Base-by-base conservation (phyloP, 2,888 invertebrate genomes). In the Brenthis hecate region DNA sequence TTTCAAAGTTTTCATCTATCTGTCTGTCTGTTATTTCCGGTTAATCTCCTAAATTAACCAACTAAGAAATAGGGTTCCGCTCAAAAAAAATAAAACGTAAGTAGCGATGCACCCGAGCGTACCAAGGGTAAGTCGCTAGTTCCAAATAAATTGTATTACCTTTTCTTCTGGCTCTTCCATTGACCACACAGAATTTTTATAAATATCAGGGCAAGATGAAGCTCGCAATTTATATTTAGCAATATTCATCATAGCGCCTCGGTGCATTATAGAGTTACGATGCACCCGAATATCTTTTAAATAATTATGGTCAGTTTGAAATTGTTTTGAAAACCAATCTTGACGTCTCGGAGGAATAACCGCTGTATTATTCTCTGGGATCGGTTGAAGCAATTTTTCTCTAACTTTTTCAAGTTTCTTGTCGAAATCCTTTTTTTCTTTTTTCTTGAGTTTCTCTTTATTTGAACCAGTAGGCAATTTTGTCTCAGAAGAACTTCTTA, bases 161-260 rank as follows among this genome's bases (percentile, higher is more conserved):
- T 89, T 91, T 86, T 96, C 96, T 72, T 94, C 94, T 78, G 96
- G 95, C 77, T 95, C 95, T 69, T 96, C 96, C 74, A 97, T 93
- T 0, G 97, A 96, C 80, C 96, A 96, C 96, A 97, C 97, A 5
- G 97, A 97, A 83, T 97, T 97, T 74, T 95, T 94, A 81, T 96
- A 97, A 80, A 98, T 97, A 86, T 98, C 96, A 0, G 98, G 98
- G 83, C 98, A 98, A 57, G 98, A 98, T n/a, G 97, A 97, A 1
- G 98, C 97, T 64, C 96, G 93, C 67, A 98, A 88, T 69, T 96
- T 94, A 85, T 98, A 97, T 76, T 97, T 96, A 74, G 96, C 95
- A 73, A 96, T 96, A 82, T 97, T 97, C 83, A 98, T 93, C 94
- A 97, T 96, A 64, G 97, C 97, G 28, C 97, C 97, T 56, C 97